A percentile compares a stretch with the other conserved stretches of the same genome.
These are phyloP conservation scores for Tanypteryx hageni DNA, from an alignment of 2,888 invertebrate genomes.

Conservation along the genomic window DNA sequence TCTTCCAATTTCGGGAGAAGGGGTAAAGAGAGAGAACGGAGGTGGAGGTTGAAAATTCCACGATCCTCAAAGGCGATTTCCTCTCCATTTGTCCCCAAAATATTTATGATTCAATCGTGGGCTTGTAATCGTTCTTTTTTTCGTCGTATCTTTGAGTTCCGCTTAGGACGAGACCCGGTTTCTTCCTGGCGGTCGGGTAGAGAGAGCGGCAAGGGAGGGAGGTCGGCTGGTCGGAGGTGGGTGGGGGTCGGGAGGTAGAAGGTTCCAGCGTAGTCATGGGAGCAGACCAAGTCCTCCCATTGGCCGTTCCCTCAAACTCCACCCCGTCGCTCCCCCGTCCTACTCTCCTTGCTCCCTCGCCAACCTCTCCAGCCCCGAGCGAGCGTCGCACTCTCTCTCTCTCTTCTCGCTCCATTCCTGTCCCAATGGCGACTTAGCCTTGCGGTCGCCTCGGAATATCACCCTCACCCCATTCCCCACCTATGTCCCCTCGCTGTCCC, in stretches of 20 bases:
- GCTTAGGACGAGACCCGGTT: slow-evolving; percentile 30
- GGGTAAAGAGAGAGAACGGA: not conserved
- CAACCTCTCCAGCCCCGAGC: not conserved
- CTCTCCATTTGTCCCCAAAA: slow-evolving; percentile 60
- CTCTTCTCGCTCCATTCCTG: not conserved
- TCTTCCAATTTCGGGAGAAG: not conserved
- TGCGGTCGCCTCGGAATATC: slow-evolving; percentile 31
- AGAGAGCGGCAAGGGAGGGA: not conserved
- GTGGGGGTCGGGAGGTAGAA: slow-evolving; percentile 17
- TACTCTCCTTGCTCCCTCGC: not conserved
- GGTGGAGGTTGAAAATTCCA: not conserved
- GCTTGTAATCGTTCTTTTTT: slow-evolving; percentile 47
- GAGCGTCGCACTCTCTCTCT: not conserved
- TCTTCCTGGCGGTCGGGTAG: not conserved
- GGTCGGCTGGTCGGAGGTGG: not conserved
- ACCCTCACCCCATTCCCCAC: too few species aligned
- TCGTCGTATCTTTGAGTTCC: not conserved
- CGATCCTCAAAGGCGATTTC: slow-evolving; percentile 46
- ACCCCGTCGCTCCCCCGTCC: slow-evolving; percentile 16
- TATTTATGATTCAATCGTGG: slow-evolving; percentile 63
- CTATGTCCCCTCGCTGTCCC: too few species aligned
- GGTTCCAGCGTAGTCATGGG: slow-evolving; percentile 45
- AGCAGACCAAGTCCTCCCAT: slow-evolving; percentile 47
- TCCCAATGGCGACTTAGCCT: slow-evolving; percentile 59
- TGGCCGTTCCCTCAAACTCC: slow-evolving; percentile 49